Conservation (phyloP, 1,140 invertebrate species). For the Stratiolaelaps scimitus region DNA sequence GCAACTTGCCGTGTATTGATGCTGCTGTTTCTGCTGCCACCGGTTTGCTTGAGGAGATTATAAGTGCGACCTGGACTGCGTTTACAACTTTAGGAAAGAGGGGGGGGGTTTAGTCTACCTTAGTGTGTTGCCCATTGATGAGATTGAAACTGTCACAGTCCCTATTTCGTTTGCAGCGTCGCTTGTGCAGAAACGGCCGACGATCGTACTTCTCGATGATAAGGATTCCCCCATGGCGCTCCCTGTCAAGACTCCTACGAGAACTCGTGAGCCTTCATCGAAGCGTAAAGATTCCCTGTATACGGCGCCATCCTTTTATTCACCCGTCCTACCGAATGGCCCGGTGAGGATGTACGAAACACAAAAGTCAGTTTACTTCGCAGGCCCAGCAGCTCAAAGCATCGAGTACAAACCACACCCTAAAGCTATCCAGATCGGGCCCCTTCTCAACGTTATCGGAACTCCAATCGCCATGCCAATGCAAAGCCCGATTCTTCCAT, state of each 20-base stretch:
- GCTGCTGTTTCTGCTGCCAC: no score
- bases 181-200: neutral
- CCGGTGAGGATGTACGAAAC: slow-evolving; percentile 25
- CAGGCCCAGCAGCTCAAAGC: slow-evolving; percentile 2
- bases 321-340: slow-evolving; percentile 12
- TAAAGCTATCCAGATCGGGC: slow-evolving; percentile 25
- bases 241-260: neutral
- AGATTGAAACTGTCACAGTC: no score
- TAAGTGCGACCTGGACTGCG: no score
- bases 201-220: slow-evolving; percentile 15
- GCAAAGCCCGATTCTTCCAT: slow-evolving; percentile 18
- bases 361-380: neutral
- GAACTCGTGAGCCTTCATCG: neutral
- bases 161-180: slow-evolving; percentile 12
- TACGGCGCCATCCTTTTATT: slow-evolving; percentile 1
- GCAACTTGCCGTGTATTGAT: no score
- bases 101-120: no score
- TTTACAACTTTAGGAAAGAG: no score
- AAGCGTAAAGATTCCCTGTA: neutral
- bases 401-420: slow-evolving; percentile 27
- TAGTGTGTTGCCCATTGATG: no score
- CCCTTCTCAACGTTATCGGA: slow-evolving; percentile 19
- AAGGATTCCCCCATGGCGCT: slow-evolving; percentile 20
- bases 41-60: no score
- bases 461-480: slow-evolving; percentile 14